Evolutionary conservation across 2,797 vertebrate genomes (phyloP).

Genomic region (Fistularia tabacaria): DNA sequence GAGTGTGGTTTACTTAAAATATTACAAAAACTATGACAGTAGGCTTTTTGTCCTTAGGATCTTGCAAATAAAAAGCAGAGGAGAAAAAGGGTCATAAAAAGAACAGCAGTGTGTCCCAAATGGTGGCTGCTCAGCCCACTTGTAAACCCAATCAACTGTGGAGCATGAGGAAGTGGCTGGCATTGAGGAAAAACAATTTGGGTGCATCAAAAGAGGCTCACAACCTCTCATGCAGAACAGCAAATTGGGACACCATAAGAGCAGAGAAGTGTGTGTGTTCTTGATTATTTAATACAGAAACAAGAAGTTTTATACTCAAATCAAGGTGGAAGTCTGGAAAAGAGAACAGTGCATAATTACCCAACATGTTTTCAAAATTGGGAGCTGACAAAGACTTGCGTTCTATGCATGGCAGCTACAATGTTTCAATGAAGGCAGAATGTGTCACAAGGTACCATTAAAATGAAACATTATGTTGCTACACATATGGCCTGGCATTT

Average conservation of each 20-base stretch:
- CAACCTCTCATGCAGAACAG: conserved; percentile 30
- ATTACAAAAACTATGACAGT: conserved; percentile 40
- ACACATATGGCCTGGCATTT: too few relatives aligned
- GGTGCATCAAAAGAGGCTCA: conserved; percentile 48
- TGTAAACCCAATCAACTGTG: conserved; percentile 66
- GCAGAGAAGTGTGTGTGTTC: conserved; percentile 30
- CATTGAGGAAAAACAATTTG: conserved; percentile 56
- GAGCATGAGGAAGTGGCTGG: conserved; percentile 47
- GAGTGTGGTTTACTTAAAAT: conserved; percentile 45
- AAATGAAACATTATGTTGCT: too few relatives aligned
- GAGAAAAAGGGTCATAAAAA: neutral
- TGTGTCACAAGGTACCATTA: too few relatives aligned
- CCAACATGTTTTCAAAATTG: neutral
- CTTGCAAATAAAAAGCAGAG: conserved; percentile 33
- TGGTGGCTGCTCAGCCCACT: conserved; percentile 46
- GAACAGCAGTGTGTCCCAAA: conserved; percentile 29
- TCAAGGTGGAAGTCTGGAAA: conserved; percentile 46
- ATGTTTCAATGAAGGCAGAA: too few relatives aligned
- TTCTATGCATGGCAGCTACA: too few relatives aligned
- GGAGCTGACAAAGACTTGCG: too few relatives aligned
- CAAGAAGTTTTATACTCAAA: conserved; percentile 50
- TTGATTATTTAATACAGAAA: conserved; percentile 61
- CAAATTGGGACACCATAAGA: conserved; percentile 56
- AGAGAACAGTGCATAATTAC: neutral
- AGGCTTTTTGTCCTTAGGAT: conserved; percentile 35